Conservation (phyloP, 2,797 vertebrate genomes). For the Chloroceryle amazona region DNA sequence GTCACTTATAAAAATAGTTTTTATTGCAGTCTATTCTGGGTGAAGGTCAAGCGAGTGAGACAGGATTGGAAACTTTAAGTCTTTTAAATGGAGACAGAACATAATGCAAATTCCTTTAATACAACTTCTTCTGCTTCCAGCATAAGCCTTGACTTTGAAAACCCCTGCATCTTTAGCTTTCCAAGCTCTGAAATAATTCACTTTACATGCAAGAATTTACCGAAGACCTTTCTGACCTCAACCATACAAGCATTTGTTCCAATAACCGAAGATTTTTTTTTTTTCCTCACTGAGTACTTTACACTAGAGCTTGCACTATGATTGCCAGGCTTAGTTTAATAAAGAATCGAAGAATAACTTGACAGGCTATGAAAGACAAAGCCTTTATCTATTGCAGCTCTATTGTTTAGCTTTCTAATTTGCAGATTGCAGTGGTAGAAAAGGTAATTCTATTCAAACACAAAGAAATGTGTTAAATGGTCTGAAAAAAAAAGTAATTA, state of each 20-base stretch:
- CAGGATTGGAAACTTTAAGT: neutral
- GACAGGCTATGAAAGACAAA: constrained; percentile 26
- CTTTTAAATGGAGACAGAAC: constrained; percentile 21
- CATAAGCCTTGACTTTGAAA: constrained; percentile 20
- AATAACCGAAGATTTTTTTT: neutral
- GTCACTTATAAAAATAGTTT: constrained; percentile 34
- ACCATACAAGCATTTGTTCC: neutral
- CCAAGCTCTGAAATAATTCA: constrained; percentile 24
- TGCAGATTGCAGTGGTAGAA: constrained; percentile 13
- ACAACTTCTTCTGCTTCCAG: neutral
- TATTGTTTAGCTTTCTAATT: constrained; percentile 54
- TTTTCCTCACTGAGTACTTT: neutral
- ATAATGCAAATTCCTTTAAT: neutral
- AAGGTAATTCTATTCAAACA: constrained; percentile 58
- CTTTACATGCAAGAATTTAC: neutral
- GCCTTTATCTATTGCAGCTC: constrained; percentile 1
- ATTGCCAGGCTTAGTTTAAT: constrained; percentile 6
- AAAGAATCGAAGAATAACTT: constrained; percentile 6
- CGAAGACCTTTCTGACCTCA: neutral
- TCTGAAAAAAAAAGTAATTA: neutral
- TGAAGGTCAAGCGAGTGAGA: neutral
- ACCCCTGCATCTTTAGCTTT: neutral
- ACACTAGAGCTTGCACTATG: neutral
- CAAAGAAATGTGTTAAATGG: constrained; percentile 51
- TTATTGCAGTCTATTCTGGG: neutral